These are phyloP conservation scores for Galerucella pusilla DNA, from an alignment of 2,888 invertebrate species.

Conservation along the genomic window DNA sequence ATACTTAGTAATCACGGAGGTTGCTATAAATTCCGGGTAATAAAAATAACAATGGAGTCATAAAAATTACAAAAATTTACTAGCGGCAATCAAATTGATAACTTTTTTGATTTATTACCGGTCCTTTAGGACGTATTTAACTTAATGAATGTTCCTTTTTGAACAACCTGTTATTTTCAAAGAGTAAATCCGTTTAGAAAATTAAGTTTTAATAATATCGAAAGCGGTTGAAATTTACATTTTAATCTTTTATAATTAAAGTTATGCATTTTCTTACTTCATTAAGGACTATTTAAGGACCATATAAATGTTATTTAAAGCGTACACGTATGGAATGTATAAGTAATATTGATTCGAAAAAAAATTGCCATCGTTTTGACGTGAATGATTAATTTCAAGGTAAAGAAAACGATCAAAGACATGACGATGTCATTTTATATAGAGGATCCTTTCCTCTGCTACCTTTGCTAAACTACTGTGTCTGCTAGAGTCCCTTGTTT, in stretches of 20 bases:
- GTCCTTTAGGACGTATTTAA: constrained; percentile 3
- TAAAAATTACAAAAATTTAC: not conserved
- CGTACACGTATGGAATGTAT: not conserved
- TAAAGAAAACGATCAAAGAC: no score
- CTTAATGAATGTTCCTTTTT: not conserved
- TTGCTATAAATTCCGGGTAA: not conserved
- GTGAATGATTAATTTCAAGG: no score
- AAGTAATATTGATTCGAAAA: not conserved
- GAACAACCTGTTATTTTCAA: constrained; percentile 9
- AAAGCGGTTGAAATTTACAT: not conserved
- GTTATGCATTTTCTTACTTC: not conserved
- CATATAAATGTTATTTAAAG: constrained; percentile 1
- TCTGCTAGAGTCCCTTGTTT: no score
- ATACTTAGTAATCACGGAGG: not conserved
- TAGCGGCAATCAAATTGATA: not conserved
- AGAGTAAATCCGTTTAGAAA: not conserved
- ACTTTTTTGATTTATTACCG: constrained; percentile 10
- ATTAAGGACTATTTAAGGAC: not conserved
- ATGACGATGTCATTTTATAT: no score
- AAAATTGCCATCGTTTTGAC: no score
- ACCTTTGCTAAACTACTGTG: no score
- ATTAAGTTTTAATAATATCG: not conserved
- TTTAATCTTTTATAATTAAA: not conserved
- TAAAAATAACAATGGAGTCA: constrained; percentile 11
- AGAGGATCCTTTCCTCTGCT: no score